Base-by-base conservation (phyloP, 2,888 invertebrate genomes). In the Troilus luridus region DNA sequence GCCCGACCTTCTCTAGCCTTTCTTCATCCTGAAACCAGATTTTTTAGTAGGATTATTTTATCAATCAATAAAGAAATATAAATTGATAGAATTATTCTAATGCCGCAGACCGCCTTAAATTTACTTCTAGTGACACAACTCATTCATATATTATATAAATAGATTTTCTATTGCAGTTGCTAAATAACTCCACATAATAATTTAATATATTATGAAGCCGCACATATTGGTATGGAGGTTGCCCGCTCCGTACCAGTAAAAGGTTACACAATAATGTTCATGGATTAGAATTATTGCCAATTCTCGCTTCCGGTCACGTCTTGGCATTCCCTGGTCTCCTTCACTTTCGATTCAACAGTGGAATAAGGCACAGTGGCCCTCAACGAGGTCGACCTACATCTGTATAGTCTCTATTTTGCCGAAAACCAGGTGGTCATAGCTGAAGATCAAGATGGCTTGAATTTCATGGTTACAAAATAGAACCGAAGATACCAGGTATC, bases 201-300 rank as follows among this genome's bases (percentile, higher is more conserved):
- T 17, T 77, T 41, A 11, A 77, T 11, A 64, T 8, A 21, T 17
- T 6, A n/a, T 64, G n/a, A 77, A 8, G 19, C 27, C 27, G 24
- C 24, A 67, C 24, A 27, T 77, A 77, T 77, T 9, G 72, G 72
- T 77, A 77, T 41, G 41, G 72, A 77, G 72, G 72, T 77, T 77
- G 72, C 72, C 72, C 41, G 17, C n/a, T 77, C 72, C 41, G 27
- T 19, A 17, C 17, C 27, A 21, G 19, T 27, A 41, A 67, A 24
- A 67, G 24, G 41, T 77, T 77, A 77, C 72, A 77, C 72, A 77
- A 77, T 77, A 77, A 21, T 77, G 41, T 77, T 77, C 72, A 77
- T 77, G 72, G 72, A 77, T 77, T 77, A 77, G 72, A 77, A 77
- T 77, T 77, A 77, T 77, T 77, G 72, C 72, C 72, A 77, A 77